Evolutionary conservation across 37 sponge, comb jelly and placozoan species (phyloP).

Genomic region (Spongilla lacustris): DNA sequence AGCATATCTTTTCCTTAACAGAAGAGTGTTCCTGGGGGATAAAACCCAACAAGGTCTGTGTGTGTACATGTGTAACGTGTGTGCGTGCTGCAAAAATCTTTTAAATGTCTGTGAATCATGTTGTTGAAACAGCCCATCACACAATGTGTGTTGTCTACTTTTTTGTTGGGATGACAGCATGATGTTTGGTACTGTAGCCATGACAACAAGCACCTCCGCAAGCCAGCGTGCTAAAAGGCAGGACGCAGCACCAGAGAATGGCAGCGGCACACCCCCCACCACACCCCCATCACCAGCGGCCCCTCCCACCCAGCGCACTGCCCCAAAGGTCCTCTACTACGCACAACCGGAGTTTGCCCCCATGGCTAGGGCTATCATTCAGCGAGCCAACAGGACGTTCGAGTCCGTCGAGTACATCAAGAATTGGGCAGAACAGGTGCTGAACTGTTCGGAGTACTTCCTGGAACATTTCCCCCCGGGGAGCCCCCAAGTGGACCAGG

Average conservation of each 20-base stretch:
- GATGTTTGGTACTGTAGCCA: not conserved
- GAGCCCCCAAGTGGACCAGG: not conserved
- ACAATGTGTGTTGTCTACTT: not conserved
- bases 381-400: conserved; percentile 67
- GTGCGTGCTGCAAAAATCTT: too few species aligned
- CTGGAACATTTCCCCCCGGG: conserved; percentile 36
- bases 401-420: conserved; percentile 26
- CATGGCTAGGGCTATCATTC: conserved; percentile 44
- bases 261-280: not conserved
- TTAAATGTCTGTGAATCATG: not conserved
- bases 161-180: not conserved
- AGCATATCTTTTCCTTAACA: not conserved
- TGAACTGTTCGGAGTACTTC: conserved; percentile 53
- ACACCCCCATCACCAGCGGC: not conserved
- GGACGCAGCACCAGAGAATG: not conserved
- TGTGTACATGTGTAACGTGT: conserved; percentile 4
- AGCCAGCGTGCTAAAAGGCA: not conserved
- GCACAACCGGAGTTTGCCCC: conserved; percentile 27
- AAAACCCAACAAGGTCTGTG: not conserved
- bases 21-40: not conserved
- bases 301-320: not conserved
- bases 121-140: too few species aligned
- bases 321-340: conserved; percentile 74
- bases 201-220: not conserved
- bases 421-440: conserved; percentile 13